A percentile compares a stretch with the other conserved stretches of the same genome.
These are phyloP conservation scores for Lamproptera curius DNA, from an alignment of 2,888 invertebrate species.

Conservation along the genomic window DNA sequence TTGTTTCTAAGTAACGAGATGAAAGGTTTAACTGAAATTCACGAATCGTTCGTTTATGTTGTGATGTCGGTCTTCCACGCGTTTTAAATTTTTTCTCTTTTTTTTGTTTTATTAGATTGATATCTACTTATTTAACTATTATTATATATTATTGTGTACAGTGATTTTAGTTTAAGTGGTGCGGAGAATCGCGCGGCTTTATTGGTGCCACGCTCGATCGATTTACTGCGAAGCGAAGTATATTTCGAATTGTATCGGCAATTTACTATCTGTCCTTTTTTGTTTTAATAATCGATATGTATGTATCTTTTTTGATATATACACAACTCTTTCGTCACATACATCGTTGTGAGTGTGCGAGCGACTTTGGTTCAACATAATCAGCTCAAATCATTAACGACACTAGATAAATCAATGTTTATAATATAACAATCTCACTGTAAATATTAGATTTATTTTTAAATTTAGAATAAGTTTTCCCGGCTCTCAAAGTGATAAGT, in stretches of 20 bases:
- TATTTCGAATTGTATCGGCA: too few species aligned
- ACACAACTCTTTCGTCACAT: conserved; percentile 29
- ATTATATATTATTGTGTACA: conserved; percentile 54
- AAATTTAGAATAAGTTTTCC: conserved; percentile 67
- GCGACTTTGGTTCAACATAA: conserved; percentile 45
- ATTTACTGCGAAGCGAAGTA: not conserved
- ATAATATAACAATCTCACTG: conserved; percentile 72
- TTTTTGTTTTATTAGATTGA: conserved; percentile 49
- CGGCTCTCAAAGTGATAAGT: conserved; percentile 78
- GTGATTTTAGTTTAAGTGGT: conserved; percentile 44
- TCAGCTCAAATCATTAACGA: conserved; percentile 73
- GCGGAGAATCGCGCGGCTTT: conserved; percentile 34
- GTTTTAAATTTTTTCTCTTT: conserved; percentile 52
- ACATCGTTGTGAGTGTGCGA: conserved; percentile 34
- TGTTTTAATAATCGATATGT: too few species aligned
- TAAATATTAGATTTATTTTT: conserved; percentile 66
- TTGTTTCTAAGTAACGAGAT: conserved; percentile 44
- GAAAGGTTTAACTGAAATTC: conserved; percentile 34
- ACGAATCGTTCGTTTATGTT: conserved; percentile 67
- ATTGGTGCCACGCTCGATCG: not conserved
- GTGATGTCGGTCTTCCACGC: conserved; percentile 76
- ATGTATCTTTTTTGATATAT: conserved; percentile 24
- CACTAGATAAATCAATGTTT: conserved; percentile 72
- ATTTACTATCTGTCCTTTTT: too few species aligned
- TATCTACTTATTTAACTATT: conserved; percentile 58